A percentile compares a stretch with the other conserved stretches of the same genome.
Evolutionary conservation across 2,797 vertebrate genomes (phyloP).

Genomic region (Ciconia nigra): DNA sequence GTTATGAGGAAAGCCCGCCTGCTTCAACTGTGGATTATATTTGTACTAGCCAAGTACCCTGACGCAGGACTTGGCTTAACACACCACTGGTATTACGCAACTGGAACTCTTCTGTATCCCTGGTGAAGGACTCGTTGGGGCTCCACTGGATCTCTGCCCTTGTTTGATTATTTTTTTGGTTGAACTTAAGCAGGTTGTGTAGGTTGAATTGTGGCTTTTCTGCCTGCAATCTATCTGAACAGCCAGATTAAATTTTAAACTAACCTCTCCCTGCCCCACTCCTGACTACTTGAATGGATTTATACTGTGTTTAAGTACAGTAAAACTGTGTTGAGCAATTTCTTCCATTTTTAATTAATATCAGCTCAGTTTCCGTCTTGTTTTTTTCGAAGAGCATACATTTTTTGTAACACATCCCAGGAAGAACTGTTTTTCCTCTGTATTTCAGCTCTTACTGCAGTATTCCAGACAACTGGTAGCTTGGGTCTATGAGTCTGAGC

Average conservation of each 20-base stretch:
- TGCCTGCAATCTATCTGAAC: neutral
- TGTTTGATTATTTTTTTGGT: neutral
- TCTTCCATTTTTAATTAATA: neutral
- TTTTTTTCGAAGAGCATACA: neutral
- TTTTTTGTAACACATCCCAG: neutral
- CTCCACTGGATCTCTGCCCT: neutral
- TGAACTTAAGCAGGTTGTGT: neutral
- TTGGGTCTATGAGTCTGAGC: neutral
- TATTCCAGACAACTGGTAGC: neutral
- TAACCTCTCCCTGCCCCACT: neutral
- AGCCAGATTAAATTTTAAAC: neutral
- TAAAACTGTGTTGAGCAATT: neutral
- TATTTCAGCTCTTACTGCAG: neutral
- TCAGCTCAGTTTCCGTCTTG: neutral
- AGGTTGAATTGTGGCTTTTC: neutral
- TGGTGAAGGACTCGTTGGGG: neutral
- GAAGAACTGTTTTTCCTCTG: neutral
- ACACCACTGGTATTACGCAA: neutral
- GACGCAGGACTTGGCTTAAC: neutral
- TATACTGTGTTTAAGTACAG: neutral
- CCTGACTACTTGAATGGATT: neutral
- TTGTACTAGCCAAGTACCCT: neutral
- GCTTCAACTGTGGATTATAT: neutral
- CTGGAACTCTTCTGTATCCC: neutral
- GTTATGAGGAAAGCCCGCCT: neutral